Base-by-base conservation (phyloP, 2,797 vertebrate species). In the Premnoplex brunnescens region DNA sequence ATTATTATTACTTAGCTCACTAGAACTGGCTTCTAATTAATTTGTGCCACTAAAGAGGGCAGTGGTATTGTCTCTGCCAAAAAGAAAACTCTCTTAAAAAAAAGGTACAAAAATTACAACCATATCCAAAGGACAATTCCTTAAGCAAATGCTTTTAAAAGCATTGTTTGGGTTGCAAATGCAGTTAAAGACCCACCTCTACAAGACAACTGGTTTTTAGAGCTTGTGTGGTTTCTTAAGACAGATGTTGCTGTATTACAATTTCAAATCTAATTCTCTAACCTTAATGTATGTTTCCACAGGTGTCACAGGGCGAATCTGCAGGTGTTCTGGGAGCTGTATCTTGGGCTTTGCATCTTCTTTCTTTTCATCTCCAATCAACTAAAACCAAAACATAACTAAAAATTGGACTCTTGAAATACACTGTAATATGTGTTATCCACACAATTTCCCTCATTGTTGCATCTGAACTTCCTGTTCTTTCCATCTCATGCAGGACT, bases 201-300 rank as follows among this genome's bases (percentile, higher is more conserved):
- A 51, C 14, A 76, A 76, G 51, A 81, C 58, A 86, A 92, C 22
- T 73, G 75, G 21, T 48, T 85, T 71, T 76, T 36, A 89, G 67
- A 72, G 46, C 62, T 88, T 88, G 44, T 41, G 30, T 94, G 51
- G 44, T 88, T 88, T 76, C 83, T 77, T 82, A 75, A 85, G 34
- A 66, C 34, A 89, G 32, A 62, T 63, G 58, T 19, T 36, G 66
- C 46, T 74, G 32, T 46, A 81, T 14, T 76, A 75, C 72, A 74
- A 54, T 89, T 85, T 37, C 44, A 93, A 93, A 82, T 41, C 9
- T 60, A n/a, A 54, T 77, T 94, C 77, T 71, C 97, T 39, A 81
- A 99, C 99, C 89, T 98, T 96, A 74, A 98, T 98, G 60, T 97
- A 91, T 93, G 97, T 98, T 71, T 98, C 98, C 88, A 98, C 52